Base-by-base conservation (phyloP, 1,140 invertebrate genomes). In the Atopsyche davidsoni region DNA sequence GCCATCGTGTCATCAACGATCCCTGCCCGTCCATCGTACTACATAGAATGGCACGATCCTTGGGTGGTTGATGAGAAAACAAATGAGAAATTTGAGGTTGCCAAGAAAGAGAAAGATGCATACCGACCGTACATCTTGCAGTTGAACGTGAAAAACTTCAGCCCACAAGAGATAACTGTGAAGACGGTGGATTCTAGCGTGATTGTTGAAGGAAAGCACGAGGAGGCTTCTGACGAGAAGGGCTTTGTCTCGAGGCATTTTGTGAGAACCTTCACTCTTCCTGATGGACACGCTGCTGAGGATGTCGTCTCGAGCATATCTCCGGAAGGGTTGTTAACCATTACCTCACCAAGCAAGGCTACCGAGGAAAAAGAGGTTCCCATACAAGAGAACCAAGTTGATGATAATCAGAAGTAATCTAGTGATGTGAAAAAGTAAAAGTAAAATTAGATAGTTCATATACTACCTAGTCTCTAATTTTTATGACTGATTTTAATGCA, bases 291-390 rank as follows among this genome's bases (percentile, higher is more conserved):
- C 46, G 76, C 82, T 57, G 79, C 85, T 18, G 82, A 87, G 32
- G 71, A 80, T 31, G 83, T 88, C 0, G 77, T 79, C 21, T 89
- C 86, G 1, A 77, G 77, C 4, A 63, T 90, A 42, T 86, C 82
- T 7, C 80, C 83, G 0, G 85, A 89, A 64, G 86, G 86, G 2
- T 75, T 89, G 21, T 63, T 89, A 18, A 83, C 79, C 0, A 78
- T 90, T 14, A 78, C 75, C 4, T 86, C 82, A 0, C 83, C 82
- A 3, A 77, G 75, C 60, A 83, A 78, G 59, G 64, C 70, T 21
- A 67, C 60, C 68, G 3, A 73, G 71, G 13, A 80, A 82, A 61
- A 51, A n/a, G 23, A 51, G 23, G 35, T 44, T 7, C 31, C 44
- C 6, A 53, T 43, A 14, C 28, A 50, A n/a, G n/a, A n/a, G n/a